Evolutionary conservation across 2,113 vertebrate genomes (phyloP), one percentile per base, ranked within the genome.

Genomic region (Odocoileus hemionus): DNA sequence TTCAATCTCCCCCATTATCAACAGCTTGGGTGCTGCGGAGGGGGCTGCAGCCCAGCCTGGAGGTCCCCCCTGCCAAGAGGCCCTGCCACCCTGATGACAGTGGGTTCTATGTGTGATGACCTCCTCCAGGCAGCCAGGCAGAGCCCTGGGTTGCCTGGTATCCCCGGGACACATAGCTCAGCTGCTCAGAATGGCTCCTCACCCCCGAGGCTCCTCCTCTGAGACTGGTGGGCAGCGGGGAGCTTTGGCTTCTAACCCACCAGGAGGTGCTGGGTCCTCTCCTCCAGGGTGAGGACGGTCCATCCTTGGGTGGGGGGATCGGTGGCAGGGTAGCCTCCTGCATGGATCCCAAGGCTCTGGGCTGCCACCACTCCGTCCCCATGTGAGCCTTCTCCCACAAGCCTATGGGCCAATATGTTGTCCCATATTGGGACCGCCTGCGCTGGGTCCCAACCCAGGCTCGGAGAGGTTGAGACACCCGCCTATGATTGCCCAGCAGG

Each of bases 1-100:
- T 21, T 4, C 33, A 2, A 36, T 23, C 23, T 92, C 39, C 16
- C 23, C 58, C 50, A 12, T 87, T 61, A 33, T 80, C 67, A 93
- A 86, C 94, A 96, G 86, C 96, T 89, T 91, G 91, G 92, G 93
- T 43, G 64, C 88, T 64, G 45, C 2, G 33, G 70, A 52, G 39
- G 67, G 90, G 67, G 88, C 85, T 43, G 57, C 21, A 33, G 33
- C 88, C 25, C 25, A 15, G 58, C 67, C 92, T 21, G n/a, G 89
- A 28, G 15, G 74, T 79, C 57, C 45, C 55, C 43, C 39, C 58
- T 26, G 23, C 74, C 85, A 6, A 17, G 8, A 64, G 76, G 43
- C 50, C 93, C 33, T 26, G 30, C 84, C 54, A 17, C 85, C 36
- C 7, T 39, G 25, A 54, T 36, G 70, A 30, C 39, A 2, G n/a